Evolutionary conservation across 1,140 invertebrate species (phyloP), one percentile per base, ranked within the genome.

Genomic region (Uloborus diversus): DNA sequence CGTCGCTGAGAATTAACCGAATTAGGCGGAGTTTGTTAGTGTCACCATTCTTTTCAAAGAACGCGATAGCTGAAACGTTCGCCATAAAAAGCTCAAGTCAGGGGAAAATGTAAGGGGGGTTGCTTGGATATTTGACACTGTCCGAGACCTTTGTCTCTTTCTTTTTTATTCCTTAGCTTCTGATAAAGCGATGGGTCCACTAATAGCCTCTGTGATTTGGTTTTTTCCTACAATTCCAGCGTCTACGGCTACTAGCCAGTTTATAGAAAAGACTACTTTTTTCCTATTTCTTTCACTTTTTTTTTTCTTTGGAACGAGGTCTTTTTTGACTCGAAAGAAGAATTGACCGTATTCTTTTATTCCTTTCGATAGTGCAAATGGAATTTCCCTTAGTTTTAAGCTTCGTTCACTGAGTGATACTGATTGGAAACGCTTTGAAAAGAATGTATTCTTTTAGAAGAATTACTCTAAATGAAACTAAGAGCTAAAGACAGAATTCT

Each of bases 1-100:
- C 70, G 70, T 62, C 70, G 70, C 70, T 62, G 51, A 75, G 70
- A 75, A 75, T 75, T 75, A 75, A 75, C 70, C 70, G 70, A 75
- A 75, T 75, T 75, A 75, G 70, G 57, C 37, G 14, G 59, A 64
- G 57, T 75, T 75, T 75, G 70, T 75, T 75, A 75, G 70, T 32
- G 70, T 62, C 70, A 51, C 23, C 17, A 28, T 64, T 75, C 70
- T 14, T 62, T 62, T 62, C 32, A 59, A 59, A 59, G 56, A 59
- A 59, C 23, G 27, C 56, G 56, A 59, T 59, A 59, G 56, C 56
- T 59, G 5, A 25, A n/a, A 59, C 9, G 20, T 23, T 59, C 9
- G 14, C 56, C 56, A 59, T 27, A 59, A 59, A 28, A 28, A 59
- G 56, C 56, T 59, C 2, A 27, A n/a, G 25, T 57, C 14, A 57